These are phyloP conservation scores for Chloroceryle inda DNA, from an alignment of 2,797 vertebrate species.

Conservation along the genomic window DNA sequence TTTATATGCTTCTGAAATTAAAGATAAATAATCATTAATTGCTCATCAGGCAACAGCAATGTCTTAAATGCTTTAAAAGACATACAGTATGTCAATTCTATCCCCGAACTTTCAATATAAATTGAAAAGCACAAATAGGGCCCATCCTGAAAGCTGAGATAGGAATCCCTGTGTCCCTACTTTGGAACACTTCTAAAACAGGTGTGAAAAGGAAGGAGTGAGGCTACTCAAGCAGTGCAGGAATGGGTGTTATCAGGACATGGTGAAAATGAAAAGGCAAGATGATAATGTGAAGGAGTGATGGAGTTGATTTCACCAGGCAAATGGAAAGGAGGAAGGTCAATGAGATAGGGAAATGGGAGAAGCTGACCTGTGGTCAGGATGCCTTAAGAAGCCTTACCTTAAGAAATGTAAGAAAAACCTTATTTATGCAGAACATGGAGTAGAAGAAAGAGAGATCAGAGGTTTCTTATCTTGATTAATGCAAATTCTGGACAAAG, in stretches of 20 bases:
- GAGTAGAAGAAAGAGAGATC: not conserved
- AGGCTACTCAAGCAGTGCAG: not conserved
- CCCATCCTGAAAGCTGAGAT: not conserved
- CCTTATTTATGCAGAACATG: not conserved
- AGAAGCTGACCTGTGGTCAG: not conserved
- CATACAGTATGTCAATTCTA: not conserved
- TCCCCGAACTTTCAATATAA: not conserved
- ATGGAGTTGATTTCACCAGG: not conserved
- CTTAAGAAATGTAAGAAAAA: not conserved
- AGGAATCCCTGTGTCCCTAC: fast-evolving
- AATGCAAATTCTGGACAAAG: not conserved
- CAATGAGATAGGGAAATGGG: not conserved
- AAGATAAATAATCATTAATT: not conserved
- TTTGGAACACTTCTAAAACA: not conserved
- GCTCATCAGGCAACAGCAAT: not conserved
- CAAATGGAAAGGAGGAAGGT: not conserved
- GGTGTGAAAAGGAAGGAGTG: not conserved
- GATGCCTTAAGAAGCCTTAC: not conserved
- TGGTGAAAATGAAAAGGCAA: not conserved
- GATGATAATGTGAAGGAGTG: not conserved
- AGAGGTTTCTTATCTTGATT: not conserved
- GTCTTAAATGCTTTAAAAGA: not conserved
- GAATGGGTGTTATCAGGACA: not conserved
- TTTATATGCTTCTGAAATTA: not conserved
- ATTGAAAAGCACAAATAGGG: not conserved